Evolutionary conservation across 2,888 invertebrate genomes (phyloP).

Genomic region (Xylophagus ater): DNA sequence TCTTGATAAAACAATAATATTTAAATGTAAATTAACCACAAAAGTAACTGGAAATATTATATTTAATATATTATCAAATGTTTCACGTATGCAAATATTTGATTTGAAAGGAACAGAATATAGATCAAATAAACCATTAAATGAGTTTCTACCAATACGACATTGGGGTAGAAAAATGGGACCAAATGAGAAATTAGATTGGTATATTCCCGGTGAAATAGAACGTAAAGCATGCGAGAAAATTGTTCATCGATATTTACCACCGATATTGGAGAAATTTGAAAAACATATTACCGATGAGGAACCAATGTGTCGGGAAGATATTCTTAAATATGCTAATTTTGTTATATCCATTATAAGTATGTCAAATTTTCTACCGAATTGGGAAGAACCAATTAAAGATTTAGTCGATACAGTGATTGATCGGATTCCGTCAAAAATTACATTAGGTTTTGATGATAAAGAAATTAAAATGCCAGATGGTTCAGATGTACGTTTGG

Average conservation of each 20-base stretch:
- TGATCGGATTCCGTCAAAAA: conserved; percentile 25
- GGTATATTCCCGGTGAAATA: conserved; percentile 63
- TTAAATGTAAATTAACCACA: conserved; percentile 57
- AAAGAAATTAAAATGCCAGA: conserved; percentile 45
- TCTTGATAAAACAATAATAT: conserved; percentile 56
- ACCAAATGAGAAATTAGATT: conserved; percentile 54
- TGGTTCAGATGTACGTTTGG: conserved; percentile 57
- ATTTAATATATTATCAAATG: conserved; percentile 45
- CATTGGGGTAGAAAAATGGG: conserved; percentile 60
- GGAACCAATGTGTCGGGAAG: conserved; percentile 47
- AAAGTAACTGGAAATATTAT: conserved; percentile 51
- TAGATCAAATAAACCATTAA: conserved; percentile 51
- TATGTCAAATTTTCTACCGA: conserved; percentile 54
- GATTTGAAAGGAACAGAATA: conserved; percentile 51
- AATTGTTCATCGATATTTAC: conserved; percentile 53
- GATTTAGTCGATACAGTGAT: conserved; percentile 14
- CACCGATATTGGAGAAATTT: conserved; percentile 51
- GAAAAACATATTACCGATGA: conserved; percentile 45
- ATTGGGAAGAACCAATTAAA: conserved; percentile 51
- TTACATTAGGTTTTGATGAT: conserved; percentile 40
- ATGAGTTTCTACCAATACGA: conserved; percentile 58
- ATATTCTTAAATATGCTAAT: conserved; percentile 43
- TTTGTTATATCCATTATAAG: conserved; percentile 54
- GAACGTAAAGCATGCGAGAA: conserved; percentile 57
- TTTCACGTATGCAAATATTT: conserved; percentile 50